A percentile compares a stretch with the other conserved stretches of the same genome.
Evolutionary conservation across 2,888 invertebrate genomes (phyloP).

Genomic region (Mantis religiosa): DNA sequence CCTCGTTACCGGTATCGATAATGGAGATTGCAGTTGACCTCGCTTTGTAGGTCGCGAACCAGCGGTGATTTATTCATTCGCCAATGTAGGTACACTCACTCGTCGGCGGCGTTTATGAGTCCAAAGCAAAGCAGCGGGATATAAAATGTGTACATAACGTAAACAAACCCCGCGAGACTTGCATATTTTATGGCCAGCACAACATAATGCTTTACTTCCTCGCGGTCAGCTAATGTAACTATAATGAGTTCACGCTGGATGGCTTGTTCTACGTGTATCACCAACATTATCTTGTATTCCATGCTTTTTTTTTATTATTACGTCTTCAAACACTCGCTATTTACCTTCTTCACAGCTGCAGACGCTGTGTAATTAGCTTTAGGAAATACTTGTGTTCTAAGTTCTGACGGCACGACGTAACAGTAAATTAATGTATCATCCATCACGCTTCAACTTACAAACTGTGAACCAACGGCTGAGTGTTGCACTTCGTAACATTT

Average conservation of each 20-base stretch:
- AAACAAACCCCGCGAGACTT: not conserved
- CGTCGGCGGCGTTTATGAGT: not conserved
- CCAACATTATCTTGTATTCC: not conserved
- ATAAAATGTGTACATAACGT: not conserved
- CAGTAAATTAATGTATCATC: no score
- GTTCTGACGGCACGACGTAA: no score
- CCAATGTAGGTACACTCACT: not conserved
- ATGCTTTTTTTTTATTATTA: not conserved
- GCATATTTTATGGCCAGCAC: not conserved
- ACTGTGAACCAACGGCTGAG: no score
- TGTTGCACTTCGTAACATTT: no score
- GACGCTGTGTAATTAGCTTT: no score
- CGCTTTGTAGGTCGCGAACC: not conserved
- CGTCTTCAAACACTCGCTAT: not conserved
- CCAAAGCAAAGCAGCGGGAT: not conserved
- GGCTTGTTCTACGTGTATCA: not conserved
- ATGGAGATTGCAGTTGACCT: not conserved
- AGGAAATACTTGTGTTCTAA: no score
- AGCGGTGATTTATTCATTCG: not conserved
- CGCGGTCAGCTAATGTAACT: not conserved
- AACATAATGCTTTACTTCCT: not conserved
- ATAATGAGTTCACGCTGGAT: not conserved
- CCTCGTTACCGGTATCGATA: not conserved
- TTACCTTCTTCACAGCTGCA: not conserved
- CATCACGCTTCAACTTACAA: no score